phyloP scores from a whole-genome alignment of 2,888 invertebrate species.

The Syrista parreyssii region DNA sequence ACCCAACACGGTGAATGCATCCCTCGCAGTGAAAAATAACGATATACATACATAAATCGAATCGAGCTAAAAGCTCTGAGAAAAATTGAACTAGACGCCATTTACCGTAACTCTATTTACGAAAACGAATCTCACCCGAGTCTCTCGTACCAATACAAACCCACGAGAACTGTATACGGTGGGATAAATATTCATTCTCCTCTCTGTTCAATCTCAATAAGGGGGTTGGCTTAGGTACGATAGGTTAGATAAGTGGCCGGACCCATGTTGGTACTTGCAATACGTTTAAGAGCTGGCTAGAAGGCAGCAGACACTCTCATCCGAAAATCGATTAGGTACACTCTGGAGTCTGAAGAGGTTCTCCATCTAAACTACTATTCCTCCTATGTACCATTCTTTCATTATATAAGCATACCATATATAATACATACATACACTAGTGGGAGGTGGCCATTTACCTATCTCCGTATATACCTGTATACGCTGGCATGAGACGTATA shows the following conservation, averaged over 20 bases:
- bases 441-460: neutral
- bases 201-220: neutral
- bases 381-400: neutral
- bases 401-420: neutral
- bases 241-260: neutral
- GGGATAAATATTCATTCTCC: neutral
- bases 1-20: neutral
- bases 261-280: neutral
- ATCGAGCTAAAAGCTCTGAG: neutral
- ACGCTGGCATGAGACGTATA: neutral
- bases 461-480: neutral
- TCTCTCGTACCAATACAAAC: neutral
- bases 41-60: neutral
- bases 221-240: neutral
- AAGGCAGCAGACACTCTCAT: neutral
- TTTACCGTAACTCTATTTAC: neutral
- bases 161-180: neutral
- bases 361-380: neutral
- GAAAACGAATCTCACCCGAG: neutral
- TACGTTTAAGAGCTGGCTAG: neutral
- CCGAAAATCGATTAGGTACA: neutral
- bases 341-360: neutral
- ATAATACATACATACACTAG: neutral
- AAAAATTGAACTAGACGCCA: neutral
- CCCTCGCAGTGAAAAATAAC: neutral